Conservation (phyloP, 2,888 invertebrate species). For the Phlogophora meticulosa region DNA sequence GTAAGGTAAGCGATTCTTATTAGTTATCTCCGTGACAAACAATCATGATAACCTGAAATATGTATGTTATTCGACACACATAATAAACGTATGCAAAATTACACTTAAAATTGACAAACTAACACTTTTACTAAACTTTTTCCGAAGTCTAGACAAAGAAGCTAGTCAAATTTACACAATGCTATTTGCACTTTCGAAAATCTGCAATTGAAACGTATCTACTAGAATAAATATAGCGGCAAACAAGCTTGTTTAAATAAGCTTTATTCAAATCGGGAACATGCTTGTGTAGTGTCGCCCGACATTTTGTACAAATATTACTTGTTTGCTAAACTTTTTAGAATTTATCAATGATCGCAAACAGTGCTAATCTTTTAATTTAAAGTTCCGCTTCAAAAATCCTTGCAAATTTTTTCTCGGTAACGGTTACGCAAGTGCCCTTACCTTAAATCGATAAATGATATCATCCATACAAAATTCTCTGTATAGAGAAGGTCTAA, state of each 20-base stretch:
- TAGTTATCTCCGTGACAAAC: slow-evolving; percentile 37
- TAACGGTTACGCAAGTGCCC: slow-evolving; percentile 47
- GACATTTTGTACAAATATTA: slow-evolving; percentile 61
- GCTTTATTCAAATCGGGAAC: slow-evolving; percentile 65
- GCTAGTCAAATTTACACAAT: slow-evolving; percentile 80
- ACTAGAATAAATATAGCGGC: slow-evolving; percentile 81
- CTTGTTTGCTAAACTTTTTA: slow-evolving; percentile 57
- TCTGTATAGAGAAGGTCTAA: slow-evolving; percentile 57
- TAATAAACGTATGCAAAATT: slow-evolving; percentile 47
- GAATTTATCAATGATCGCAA: slow-evolving; percentile 30
- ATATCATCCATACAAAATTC: slow-evolving; percentile 57
- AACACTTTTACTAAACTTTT: slow-evolving; percentile 79
- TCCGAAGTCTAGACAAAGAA: slow-evolving; percentile 78
- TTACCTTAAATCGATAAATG: slow-evolving; percentile 47
- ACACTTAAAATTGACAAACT: slow-evolving; percentile 65
- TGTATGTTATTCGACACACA: slow-evolving; percentile 21
- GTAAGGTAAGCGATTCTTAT: slow-evolving; percentile 53
- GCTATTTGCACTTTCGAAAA: slow-evolving; percentile 88
- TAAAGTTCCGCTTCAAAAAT: slow-evolving; percentile 28
- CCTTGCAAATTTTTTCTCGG: slow-evolving; percentile 16
- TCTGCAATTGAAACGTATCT: slow-evolving; percentile 84
- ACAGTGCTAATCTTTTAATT: slow-evolving; percentile 44
- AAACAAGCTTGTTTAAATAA: slow-evolving; percentile 76
- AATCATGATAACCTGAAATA: slow-evolving; percentile 28
- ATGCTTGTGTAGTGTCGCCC: slow-evolving; percentile 60